A percentile compares a stretch with the other conserved stretches of the same genome.
Conservation (phyloP, 2,797 vertebrate genomes). For the Pangasius macronema region DNA sequence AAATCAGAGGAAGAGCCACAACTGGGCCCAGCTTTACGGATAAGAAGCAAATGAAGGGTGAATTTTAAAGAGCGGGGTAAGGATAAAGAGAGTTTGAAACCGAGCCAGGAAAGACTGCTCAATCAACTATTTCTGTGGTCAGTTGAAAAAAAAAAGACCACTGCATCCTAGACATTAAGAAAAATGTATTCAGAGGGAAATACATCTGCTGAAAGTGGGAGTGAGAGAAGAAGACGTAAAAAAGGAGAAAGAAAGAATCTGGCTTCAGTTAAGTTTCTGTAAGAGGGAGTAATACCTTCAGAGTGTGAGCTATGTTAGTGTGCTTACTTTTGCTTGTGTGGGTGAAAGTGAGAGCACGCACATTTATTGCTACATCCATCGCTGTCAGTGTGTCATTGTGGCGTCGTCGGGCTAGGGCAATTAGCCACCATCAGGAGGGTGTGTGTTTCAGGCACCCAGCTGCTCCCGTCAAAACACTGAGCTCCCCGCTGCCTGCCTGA, state of each 20-base stretch:
- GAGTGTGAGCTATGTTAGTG: not conserved
- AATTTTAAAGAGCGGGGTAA: slow-evolving; percentile 1
- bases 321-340: not conserved
- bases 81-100: not conserved
- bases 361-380: slow-evolving; percentile 16
- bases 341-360: not conserved
- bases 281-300: not conserved
- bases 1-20: slow-evolving; percentile 7
- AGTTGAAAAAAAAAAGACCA: slow-evolving; percentile 27
- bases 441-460: slow-evolving; percentile 60
- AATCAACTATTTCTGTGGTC: too few relatives aligned
- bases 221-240: not conserved
- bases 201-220: not conserved
- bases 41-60: not conserved
- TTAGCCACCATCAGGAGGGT: slow-evolving; percentile 63
- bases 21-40: not conserved
- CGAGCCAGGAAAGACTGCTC: slow-evolving; percentile 11
- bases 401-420: slow-evolving; percentile 54
- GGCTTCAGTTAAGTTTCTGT: not conserved
- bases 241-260: not conserved
- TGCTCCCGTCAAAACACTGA: slow-evolving; percentile 72
- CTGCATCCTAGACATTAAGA: not conserved
- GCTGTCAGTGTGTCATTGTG: slow-evolving; percentile 62
- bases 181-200: not conserved
- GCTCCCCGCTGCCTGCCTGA: slow-evolving; percentile 64